Conservation (phyloP, 2,888 invertebrate genomes). For the Teleiodes luculella region DNA sequence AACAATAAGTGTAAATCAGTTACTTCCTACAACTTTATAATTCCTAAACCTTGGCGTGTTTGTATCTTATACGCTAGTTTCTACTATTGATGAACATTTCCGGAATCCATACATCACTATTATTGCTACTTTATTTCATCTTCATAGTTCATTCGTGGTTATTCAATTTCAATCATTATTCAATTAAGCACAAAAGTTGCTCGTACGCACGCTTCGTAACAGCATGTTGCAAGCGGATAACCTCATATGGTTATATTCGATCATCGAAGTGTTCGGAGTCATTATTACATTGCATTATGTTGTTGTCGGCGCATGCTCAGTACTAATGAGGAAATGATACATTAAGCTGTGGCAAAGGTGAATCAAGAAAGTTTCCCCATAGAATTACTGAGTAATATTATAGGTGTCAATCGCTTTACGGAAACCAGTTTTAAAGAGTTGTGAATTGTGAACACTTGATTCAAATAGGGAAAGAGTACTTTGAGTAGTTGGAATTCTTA, state of each 20-base stretch:
- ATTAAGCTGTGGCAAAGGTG: slow-evolving; percentile 21
- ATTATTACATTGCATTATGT: too few relatives aligned
- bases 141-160: too few relatives aligned
- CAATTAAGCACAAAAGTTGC: too few relatives aligned
- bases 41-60: background rate
- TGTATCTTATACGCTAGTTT: background rate
- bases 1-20: too few relatives aligned
- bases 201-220: background rate
- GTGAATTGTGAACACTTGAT: too few relatives aligned
- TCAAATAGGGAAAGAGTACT: too few relatives aligned
- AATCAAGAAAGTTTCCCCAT: slow-evolving; percentile 13
- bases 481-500: too few relatives aligned
- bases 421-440: background rate
- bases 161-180: too few relatives aligned
- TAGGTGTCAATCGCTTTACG: slow-evolving; percentile 5
- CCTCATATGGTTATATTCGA: slow-evolving; percentile 18
- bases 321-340: slow-evolving; percentile 38
- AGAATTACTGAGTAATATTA: background rate
- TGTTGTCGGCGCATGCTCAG: slow-evolving; percentile 27
- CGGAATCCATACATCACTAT: background rate
- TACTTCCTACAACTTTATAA: background rate
- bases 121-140: too few relatives aligned
- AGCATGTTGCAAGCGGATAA: background rate
- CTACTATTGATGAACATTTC: background rate
- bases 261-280: slow-evolving; percentile 26